phyloP scores from a whole-genome alignment of 2,888 invertebrate genomes.

The Drosophila tripunctata region DNA sequence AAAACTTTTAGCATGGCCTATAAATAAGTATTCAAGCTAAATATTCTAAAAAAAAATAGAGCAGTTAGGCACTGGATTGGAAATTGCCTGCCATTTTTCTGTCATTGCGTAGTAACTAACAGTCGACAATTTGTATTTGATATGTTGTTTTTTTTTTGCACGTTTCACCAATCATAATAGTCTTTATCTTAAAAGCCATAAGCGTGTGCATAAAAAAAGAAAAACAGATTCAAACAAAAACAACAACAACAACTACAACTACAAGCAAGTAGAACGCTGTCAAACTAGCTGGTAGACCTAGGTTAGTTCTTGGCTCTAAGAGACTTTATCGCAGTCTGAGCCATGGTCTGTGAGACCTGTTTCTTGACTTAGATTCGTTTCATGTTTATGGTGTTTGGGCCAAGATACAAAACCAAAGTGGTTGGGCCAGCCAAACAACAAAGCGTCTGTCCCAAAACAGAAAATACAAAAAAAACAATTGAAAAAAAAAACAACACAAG shows the following conservation, averaged over 20 bases:
- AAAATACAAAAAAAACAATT: not conserved
- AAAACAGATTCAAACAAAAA: conserved; percentile 30
- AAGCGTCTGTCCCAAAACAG: conserved; percentile 60
- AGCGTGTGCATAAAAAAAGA: conserved; percentile 70
- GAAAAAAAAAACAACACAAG: too few relatives aligned
- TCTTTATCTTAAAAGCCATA: conserved; percentile 73
- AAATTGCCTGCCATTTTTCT: not conserved
- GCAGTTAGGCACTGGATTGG: not conserved
- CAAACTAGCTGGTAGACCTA: conserved; percentile 76
- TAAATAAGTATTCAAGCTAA: not conserved
- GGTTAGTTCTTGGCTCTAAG: conserved; percentile 69
- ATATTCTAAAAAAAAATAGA: not conserved
- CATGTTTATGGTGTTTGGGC: conserved; percentile 78
- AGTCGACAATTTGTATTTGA: conserved; percentile 2
- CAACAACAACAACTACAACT: conserved; percentile 11
- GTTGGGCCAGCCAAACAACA: conserved; percentile 79
- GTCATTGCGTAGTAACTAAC: not conserved
- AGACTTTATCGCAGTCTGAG: conserved; percentile 23
- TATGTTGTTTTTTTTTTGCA: conserved; percentile 52
- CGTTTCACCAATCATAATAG: conserved; percentile 74
- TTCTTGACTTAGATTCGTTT: conserved; percentile 79
- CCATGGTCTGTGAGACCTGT: conserved; percentile 63
- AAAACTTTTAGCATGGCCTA: too few relatives aligned
- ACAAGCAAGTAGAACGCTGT: conserved; percentile 36
- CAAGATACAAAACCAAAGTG: conserved; percentile 68